Evolutionary conservation across 1,140 invertebrate species (phyloP).

Genomic region (Atta colombica): DNA sequence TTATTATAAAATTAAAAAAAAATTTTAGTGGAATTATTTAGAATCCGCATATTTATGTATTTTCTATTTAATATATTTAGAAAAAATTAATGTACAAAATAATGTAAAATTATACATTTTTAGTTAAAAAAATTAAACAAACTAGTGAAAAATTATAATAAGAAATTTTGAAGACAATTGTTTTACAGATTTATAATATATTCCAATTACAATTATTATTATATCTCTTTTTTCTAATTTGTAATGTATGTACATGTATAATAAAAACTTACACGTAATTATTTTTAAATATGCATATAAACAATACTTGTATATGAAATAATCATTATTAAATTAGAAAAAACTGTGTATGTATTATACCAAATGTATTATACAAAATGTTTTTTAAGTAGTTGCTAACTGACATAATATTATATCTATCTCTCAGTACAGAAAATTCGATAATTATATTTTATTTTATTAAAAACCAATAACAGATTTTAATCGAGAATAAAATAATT

Average conservation of each 20-base stretch:
- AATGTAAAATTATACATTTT: background rate
- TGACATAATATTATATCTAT: too few species aligned
- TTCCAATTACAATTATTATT: background rate
- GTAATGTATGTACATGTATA: background rate
- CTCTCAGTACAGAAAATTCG: background rate
- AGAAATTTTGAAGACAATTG: background rate
- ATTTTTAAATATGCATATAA: background rate
- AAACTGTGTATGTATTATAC: too few species aligned
- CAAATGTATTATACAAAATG: too few species aligned
- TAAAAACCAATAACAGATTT: background rate
- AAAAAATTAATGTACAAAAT: background rate
- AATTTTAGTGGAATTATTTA: background rate
- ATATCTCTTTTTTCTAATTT: conserved; percentile 5
- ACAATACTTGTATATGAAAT: background rate
- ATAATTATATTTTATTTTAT: conserved; percentile 11
- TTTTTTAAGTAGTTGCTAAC: too few species aligned
- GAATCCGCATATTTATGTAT: too few species aligned
- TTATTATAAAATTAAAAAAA: background rate
- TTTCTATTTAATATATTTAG: background rate
- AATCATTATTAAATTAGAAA: too few species aligned
- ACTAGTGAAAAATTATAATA: background rate
- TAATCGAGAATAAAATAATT: background rate
- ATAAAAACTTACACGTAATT: background rate
- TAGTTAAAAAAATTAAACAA: background rate
- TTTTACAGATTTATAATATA: background rate